Base-by-base conservation (phyloP, 1,140 invertebrate genomes). In the Temnothorax longispinosus region DNA sequence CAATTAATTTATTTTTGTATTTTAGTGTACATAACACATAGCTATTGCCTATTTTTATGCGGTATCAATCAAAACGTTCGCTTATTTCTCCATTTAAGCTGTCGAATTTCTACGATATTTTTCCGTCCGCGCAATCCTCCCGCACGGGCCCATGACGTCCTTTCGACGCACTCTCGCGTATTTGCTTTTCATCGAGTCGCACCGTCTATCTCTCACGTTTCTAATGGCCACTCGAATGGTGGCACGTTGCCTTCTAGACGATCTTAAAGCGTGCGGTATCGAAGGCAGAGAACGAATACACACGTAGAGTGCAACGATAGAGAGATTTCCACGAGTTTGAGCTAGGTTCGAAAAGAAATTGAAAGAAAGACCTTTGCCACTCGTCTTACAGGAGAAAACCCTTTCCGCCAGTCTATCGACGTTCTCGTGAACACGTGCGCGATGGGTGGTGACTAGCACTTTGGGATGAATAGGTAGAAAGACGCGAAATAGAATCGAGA, bases 321-420 rank as follows among this genome's bases (percentile, higher is more conserved):
- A 80, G 71, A 60, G 80, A 91, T 76, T 90, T 64, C 41, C 69
- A 80, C 71, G 81, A 44, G 86, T 69, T 75, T 52, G 58, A 85
- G 69, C 54, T 50, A 54, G 47, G 32, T 67, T 41, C 80, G 80
- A 84, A 78, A 78, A 65, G 75, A 54, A 85, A 65, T 47, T 76
- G 75, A 85, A 84, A 71, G 77, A 78, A 87, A 84, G 64, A 81
- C 67, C 84, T 84, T 76, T 87, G 78, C 77, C 69, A 81, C 80
- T 90, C 87, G 90, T 78, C 87, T 90, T 78, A 81, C 84, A 67
- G 78, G 56, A 90, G 90, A 91, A 90, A 91, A 91, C 89, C 90
- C 86, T 90, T 91, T 90, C 86, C 77, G 77, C 72, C 60, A 76
- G 86, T 81, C 89, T 52, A 81, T 87, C 54, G 58, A 60, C 74